phyloP scores from a whole-genome alignment of 2,113 vertebrate species.

The Mastomys natalensis region DNA sequence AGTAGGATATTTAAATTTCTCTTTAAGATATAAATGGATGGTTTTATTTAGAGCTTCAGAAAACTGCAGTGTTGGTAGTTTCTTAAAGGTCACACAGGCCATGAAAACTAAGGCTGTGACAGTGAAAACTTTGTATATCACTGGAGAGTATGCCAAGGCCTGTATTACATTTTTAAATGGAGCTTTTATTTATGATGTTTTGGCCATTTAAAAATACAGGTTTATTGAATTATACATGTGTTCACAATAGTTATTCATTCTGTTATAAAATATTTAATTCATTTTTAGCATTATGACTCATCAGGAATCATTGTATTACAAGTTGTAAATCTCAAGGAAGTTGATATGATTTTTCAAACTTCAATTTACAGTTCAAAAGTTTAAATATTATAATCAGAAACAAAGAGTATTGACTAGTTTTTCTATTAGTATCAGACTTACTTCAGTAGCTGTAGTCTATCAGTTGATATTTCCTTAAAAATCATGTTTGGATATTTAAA shows the following conservation, averaged over 20 bases:
- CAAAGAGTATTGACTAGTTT: background rate
- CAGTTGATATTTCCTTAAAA: background rate
- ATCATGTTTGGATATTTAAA: background rate
- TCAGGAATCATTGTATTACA: background rate
- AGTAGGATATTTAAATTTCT: background rate
- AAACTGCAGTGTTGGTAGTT: background rate
- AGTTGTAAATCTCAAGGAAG: background rate
- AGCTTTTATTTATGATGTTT: constrained; percentile 5
- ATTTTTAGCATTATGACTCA: background rate
- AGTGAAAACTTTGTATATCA: background rate
- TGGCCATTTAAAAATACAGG: background rate
- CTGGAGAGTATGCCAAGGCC: background rate
- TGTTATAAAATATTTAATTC: constrained; percentile 31
- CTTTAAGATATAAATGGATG: background rate
- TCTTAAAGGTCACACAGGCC: background rate
- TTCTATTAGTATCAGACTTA: background rate
- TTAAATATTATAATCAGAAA: background rate
- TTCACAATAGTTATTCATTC: background rate
- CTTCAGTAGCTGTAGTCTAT: background rate
- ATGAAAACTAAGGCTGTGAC: background rate
- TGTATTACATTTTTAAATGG: background rate
- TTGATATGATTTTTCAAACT: background rate
- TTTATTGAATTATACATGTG: background rate
- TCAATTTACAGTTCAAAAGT: background rate
- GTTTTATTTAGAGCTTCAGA: background rate